phyloP scores from a whole-genome alignment of 1,140 invertebrate species.

The Penaeus indicus region DNA sequence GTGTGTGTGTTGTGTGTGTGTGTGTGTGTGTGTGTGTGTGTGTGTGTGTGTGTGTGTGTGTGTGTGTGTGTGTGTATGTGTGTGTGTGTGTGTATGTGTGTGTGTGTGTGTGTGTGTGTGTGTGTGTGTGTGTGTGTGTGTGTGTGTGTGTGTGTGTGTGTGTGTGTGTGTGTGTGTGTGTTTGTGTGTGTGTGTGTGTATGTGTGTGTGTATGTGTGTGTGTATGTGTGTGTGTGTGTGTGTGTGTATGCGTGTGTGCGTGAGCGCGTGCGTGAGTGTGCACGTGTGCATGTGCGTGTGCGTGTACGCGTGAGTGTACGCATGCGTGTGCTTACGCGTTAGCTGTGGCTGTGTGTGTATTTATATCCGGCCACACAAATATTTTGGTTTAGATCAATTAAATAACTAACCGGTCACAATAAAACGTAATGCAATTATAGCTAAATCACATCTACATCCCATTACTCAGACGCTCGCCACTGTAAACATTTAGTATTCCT shows the following conservation, averaged over 20 bases:
- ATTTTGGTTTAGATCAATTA: background rate
- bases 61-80: background rate
- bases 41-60: conserved; percentile 18
- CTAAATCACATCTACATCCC: too few relatives aligned
- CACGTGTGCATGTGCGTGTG: background rate
- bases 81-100: background rate
- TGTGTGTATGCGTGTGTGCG: conserved; percentile 4
- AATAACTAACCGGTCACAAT: too few relatives aligned
- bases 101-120: conserved; percentile 11
- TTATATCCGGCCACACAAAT: background rate
- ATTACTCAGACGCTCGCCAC: too few relatives aligned
- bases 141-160: conserved; percentile 39
- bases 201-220: conserved; percentile 27
- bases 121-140: conserved; percentile 42
- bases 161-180: conserved; percentile 28
- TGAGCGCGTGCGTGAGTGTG: background rate
- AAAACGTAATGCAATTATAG: too few relatives aligned
- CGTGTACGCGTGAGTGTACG: too few relatives aligned
- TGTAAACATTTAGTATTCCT: too few relatives aligned
- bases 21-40: conserved; percentile 2
- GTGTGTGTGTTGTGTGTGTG: conserved; percentile 7
- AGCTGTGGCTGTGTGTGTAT: too few relatives aligned
- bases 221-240: conserved; percentile 23
- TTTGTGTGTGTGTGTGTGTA: background rate
- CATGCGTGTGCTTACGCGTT: too few relatives aligned